Evolutionary conservation across 2,797 vertebrate genomes (phyloP).

Genomic region (Brachyalestes nurse): DNA sequence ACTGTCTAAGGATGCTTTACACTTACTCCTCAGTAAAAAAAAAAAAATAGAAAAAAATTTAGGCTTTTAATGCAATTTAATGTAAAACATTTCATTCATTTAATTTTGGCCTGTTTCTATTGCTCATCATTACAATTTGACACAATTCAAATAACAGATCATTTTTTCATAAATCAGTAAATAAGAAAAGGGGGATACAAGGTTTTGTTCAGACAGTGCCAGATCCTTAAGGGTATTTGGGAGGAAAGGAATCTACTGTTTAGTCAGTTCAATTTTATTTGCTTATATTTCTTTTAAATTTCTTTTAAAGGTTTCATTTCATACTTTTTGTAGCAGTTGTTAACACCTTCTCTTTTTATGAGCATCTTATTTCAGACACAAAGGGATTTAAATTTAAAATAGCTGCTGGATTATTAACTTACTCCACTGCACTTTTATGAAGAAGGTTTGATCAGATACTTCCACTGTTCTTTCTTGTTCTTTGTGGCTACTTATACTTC

Average conservation of each 20-base stretch:
- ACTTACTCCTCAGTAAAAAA: not conserved
- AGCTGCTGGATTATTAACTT: not conserved
- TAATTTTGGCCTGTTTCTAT: too few species aligned
- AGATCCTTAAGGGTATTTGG: not conserved
- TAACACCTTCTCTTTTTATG: not conserved
- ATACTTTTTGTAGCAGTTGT: not conserved
- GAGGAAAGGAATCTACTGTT: not conserved
- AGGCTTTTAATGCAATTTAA: too few species aligned
- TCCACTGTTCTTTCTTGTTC: not conserved
- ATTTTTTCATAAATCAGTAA: too few species aligned
- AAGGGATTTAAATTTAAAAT: not conserved
- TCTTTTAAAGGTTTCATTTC: not conserved
- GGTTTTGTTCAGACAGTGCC: too few species aligned
- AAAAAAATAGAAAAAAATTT: too few species aligned
- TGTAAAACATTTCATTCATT: too few species aligned
- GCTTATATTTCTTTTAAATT: too few species aligned
- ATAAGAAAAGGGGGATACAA: too few species aligned
- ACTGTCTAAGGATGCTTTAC: not conserved
- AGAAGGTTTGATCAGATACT: not conserved
- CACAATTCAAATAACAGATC: too few species aligned
- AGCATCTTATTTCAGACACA: not conserved
- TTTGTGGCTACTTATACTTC: not conserved
- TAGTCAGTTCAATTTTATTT: not conserved
- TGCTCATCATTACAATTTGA: too few species aligned
- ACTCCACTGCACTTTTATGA: not conserved